Base-by-base conservation (phyloP, 1,140 invertebrate species). In the Anoplolepis gracilipes region DNA sequence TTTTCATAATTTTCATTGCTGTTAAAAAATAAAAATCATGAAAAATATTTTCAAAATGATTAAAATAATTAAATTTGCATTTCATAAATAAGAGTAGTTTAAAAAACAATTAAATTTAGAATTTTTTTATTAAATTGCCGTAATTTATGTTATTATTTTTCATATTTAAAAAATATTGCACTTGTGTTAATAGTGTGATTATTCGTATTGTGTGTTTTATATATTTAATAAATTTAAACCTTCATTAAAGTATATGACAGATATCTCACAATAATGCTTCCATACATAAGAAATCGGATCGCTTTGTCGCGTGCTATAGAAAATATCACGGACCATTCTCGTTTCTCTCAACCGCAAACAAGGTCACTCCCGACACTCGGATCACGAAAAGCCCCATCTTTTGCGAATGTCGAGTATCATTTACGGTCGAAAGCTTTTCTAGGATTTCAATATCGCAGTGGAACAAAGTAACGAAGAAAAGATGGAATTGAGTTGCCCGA, bases 341-440 rank as follows among this genome's bases (percentile, higher is more conserved):
- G 65, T 72, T 59, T 81, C 78, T 81, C 65, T 42, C 53, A 39
- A 72, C 67, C 67, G 78, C 78, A 82, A 82, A 82, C 67, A 82
- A 82, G 78, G 53, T 72, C 67, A 70, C 78, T 72, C 25, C 22
- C 61, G 42, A 13, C 59, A 78, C 75, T 81, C 49, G 65, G 67
- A 82, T 82, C 65, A 59, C 36, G 53, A 28, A 82, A 82, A 82
- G 67, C 36, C 53, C 67, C 78, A 72, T 82, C 67, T 82, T 82
- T 64, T 36, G 28, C 67, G 53, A 79, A 55, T 79, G 77, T 72
- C 36, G 53, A 72, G 78, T 30, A 72, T 55, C 78, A 82, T 82
- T 82, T 72, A 72, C 78, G 53, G 53, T 28, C 78, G 36, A 72
- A 82, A 82, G 78, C 65, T 82, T 82, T 82, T 7, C 78, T 61